Evolutionary conservation across 1,140 invertebrate species (phyloP).

Genomic region (Aporrectodea caliginosa): DNA sequence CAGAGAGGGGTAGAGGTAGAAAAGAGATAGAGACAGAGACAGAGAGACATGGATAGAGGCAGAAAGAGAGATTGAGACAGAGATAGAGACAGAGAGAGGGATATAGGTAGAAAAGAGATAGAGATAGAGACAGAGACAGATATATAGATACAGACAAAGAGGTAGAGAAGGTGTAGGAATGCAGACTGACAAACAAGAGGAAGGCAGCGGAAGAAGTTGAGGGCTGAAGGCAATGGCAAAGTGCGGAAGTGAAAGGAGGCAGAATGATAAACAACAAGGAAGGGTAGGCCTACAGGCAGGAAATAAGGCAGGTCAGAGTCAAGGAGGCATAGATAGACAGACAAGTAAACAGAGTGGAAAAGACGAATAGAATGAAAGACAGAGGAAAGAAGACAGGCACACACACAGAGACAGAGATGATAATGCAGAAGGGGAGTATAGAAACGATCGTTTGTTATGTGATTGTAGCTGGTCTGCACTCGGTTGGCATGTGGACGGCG

Average conservation of each 20-base stretch:
- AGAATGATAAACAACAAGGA: neutral
- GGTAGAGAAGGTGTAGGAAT: neutral
- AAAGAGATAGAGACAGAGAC: too few relatives aligned
- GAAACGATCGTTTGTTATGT: neutral
- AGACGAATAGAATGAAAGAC: neutral
- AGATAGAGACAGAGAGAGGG: too few relatives aligned
- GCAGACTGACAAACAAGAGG: too few relatives aligned
- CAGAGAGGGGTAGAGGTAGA: too few relatives aligned
- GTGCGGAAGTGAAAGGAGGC: neutral
- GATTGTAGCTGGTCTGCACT: neutral
- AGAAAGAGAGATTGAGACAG: too few relatives aligned
- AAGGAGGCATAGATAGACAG: neutral
- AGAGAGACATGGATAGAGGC: too few relatives aligned
- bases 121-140: too few relatives aligned
- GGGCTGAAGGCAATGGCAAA: neutral
- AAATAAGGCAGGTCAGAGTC: neutral
- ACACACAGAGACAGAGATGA: neutral
- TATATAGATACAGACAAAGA: neutral
- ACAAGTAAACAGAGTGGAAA: neutral
- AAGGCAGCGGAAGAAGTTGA: neutral
- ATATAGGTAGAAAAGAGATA: too few relatives aligned
- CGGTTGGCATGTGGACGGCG: neutral
- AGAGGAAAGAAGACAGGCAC: neutral
- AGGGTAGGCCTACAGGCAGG: neutral
- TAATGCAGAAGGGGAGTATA: neutral